Evolutionary conservation across 2,113 vertebrate species (phyloP).

Genomic region (Tetrao urogallus): DNA sequence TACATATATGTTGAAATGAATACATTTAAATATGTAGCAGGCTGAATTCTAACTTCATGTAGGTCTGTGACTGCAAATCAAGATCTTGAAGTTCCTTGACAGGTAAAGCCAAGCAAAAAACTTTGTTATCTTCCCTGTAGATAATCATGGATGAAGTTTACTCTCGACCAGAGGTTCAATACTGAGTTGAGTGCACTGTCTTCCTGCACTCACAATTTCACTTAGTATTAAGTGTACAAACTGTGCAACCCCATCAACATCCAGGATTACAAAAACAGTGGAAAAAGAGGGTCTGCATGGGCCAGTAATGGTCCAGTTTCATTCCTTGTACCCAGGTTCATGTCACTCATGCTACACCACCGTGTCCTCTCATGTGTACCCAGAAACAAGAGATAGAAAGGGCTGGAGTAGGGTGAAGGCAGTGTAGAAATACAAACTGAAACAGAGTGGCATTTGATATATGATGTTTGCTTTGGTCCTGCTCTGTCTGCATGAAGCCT

Average conservation of each 20-base stretch:
- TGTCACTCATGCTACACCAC: accelerated
- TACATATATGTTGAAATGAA: background rate
- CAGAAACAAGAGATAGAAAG: background rate
- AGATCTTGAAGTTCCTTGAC: background rate
- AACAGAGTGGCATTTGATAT: background rate
- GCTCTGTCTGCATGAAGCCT: background rate
- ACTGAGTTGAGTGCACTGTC: background rate
- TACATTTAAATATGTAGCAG: background rate
- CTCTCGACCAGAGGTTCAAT: background rate
- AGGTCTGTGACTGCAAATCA: background rate
- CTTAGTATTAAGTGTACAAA: background rate
- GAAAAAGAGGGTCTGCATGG: background rate
- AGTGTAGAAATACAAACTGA: background rate
- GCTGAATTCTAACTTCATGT: background rate
- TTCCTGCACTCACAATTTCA: background rate
- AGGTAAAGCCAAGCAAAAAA: slow-evolving; percentile 29
- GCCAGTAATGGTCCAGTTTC: background rate
- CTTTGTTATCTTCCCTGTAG: background rate
- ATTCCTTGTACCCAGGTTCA: background rate
- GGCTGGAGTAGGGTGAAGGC: background rate
- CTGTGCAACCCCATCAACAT: background rate
- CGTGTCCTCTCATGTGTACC: background rate
- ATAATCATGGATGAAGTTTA: background rate
- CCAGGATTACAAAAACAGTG: background rate
- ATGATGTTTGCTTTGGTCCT: background rate